phyloP scores from a whole-genome alignment of 2,797 vertebrate genomes.

The Silurus aristotelis region DNA sequence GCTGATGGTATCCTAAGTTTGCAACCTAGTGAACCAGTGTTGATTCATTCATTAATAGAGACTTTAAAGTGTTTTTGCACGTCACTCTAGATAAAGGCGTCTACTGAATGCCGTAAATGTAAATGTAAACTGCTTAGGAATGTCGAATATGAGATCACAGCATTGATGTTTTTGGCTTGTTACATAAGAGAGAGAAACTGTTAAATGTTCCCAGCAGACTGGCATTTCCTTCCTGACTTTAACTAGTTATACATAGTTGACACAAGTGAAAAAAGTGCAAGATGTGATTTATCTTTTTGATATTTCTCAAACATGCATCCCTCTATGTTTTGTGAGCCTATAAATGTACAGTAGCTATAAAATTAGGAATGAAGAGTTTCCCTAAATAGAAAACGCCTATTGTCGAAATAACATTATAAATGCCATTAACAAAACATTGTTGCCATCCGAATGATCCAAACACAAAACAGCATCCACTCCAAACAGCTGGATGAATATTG shows the following conservation, averaged over 20 bases:
- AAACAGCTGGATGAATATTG: slow-evolving; percentile 21
- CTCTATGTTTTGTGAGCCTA: not conserved
- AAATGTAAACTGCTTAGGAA: not conserved
- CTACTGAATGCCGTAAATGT: too few relatives aligned
- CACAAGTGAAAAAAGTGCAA: too few relatives aligned
- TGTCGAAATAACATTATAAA: slow-evolving; percentile 29
- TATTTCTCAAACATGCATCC: not conserved
- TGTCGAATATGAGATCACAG: not conserved
- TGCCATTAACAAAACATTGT: slow-evolving; percentile 45
- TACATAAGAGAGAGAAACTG: not conserved
- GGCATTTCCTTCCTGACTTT: not conserved
- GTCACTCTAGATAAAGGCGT: too few relatives aligned
- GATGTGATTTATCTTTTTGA: too few relatives aligned
- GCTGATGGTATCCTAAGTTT: too few relatives aligned
- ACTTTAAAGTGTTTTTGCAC: too few relatives aligned
- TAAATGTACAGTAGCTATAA: not conserved
- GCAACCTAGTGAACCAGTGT: too few relatives aligned
- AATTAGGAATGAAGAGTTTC: not conserved
- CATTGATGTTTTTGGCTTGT: not conserved
- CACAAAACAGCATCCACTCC: slow-evolving; percentile 25
- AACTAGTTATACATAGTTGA: not conserved
- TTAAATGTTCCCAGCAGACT: not conserved
- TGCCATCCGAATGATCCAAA: slow-evolving; percentile 53
- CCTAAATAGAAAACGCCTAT: slow-evolving; percentile 32
- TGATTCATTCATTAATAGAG: too few relatives aligned